Conservation (phyloP, 2,113 vertebrate genomes). For the Coreoperca whiteheadi region DNA sequence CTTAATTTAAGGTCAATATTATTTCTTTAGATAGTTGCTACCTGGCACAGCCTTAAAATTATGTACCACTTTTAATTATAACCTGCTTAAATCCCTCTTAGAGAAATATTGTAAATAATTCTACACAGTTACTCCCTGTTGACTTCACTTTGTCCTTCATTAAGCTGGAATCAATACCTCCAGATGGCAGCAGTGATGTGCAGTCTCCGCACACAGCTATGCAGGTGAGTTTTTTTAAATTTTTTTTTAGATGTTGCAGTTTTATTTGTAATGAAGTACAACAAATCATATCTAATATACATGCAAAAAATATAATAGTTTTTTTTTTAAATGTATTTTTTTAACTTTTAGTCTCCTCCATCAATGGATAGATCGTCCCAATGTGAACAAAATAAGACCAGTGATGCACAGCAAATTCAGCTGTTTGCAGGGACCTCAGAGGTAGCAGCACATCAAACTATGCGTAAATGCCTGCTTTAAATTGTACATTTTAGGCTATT, state of each 20-base stretch:
- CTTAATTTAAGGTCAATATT: background rate
- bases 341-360: background rate
- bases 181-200: conserved; percentile 27
- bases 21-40: background rate
- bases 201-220: background rate
- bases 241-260: background rate
- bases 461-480: background rate
- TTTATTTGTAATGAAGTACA: background rate
- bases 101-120: too few relatives aligned
- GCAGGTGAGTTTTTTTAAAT: conserved; percentile 36
- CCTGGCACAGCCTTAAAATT: background rate
- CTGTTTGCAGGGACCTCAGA: background rate
- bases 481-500: background rate
- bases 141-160: background rate
- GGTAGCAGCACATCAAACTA: conserved; percentile 4
- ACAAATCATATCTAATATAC: background rate
- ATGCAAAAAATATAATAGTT: background rate
- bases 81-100: background rate
- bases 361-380: background rate
- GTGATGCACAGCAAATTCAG: background rate
- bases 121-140: rapidly evolving
- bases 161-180: conserved; percentile 54
- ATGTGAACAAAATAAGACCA: background rate
- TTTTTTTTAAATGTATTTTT: background rate
- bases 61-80: background rate